phyloP scores from a whole-genome alignment of 1,140 invertebrate species.

The Babylonia areolata region DNA sequence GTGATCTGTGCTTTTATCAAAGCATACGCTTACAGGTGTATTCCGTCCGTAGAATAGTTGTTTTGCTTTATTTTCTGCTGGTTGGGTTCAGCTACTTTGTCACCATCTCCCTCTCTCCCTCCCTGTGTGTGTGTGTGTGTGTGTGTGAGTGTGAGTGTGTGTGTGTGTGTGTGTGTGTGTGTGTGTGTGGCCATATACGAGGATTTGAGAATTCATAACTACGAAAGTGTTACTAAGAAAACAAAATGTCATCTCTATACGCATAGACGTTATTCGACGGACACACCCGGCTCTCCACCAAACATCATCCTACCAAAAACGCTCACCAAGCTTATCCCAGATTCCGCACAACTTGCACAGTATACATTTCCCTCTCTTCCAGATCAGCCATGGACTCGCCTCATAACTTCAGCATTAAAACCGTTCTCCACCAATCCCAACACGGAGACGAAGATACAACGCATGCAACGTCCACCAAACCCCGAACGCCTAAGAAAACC shows the following conservation, averaged over 20 bases:
- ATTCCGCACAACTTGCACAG: too few relatives aligned
- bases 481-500: not conserved
- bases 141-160: not conserved
- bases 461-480: not conserved
- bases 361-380: too few relatives aligned
- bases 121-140: not conserved
- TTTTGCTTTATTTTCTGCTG: too few relatives aligned
- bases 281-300: not conserved
- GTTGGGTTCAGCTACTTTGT: too few relatives aligned
- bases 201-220: too few relatives aligned
- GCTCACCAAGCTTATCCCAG: not conserved
- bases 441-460: too few relatives aligned
- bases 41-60: too few relatives aligned
- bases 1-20: too few relatives aligned
- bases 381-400: too few relatives aligned
- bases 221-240: not conserved
- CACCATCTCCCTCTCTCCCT: not conserved
- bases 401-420: too few relatives aligned
- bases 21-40: too few relatives aligned
- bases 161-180: constrained; percentile 11
- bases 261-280: not conserved
- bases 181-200: not conserved
- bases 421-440: not conserved
- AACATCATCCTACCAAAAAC: not conserved
- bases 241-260: too few relatives aligned